Evolutionary conservation across 2,797 vertebrate genomes (phyloP), one percentile per base, ranked within the genome.

Genomic region (Gorsachius magnificus): DNA sequence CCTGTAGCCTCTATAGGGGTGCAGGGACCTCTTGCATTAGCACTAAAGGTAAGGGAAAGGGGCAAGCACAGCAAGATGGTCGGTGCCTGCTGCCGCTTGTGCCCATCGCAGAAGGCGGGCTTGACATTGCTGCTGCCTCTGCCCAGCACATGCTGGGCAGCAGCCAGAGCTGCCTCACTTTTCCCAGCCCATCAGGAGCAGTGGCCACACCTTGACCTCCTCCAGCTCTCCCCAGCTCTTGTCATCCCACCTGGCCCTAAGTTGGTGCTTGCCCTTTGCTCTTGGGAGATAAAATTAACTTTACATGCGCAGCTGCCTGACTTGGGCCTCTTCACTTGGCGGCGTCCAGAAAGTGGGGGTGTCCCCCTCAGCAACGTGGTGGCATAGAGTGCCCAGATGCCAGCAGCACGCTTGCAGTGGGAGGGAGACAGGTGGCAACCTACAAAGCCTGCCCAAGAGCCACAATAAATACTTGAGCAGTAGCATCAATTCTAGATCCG

Each of bases 1-100:
- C n/a, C 35, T 26, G 3, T 5, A 57, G 41, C 19, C 12, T 11
- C 48, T 46, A 43, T 43, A 43, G 33, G 29, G 26, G 5, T n/a
- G 13, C 64, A 1, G 2, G 3, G 21, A 1, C 4, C 35, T 68
- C 69, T 71, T 57, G 14, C 13, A 1, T 38, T 54, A 35, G 24
- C n/a, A 16, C 8, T 29, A 31, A 50, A 36, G 18, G 29, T 19
- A 45, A 69, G 20, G 17, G 14, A 10, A 82, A 66, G 31, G 19
- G 41, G 5, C 26, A 79, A 45, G 48, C 21, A 41, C 20, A 58
- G 13, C 15, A 57, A 75, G 36, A 45, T 13, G 25, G 8, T 22
- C 0, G 0, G 28, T 54, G 36, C 18, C 21, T 41, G 9, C 41
- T 56, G 45, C 29, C 13, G 0, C 26, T 19, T 17, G 4, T 51